Conservation (phyloP, 1,140 invertebrate species). For the Temnothorax longispinosus region DNA sequence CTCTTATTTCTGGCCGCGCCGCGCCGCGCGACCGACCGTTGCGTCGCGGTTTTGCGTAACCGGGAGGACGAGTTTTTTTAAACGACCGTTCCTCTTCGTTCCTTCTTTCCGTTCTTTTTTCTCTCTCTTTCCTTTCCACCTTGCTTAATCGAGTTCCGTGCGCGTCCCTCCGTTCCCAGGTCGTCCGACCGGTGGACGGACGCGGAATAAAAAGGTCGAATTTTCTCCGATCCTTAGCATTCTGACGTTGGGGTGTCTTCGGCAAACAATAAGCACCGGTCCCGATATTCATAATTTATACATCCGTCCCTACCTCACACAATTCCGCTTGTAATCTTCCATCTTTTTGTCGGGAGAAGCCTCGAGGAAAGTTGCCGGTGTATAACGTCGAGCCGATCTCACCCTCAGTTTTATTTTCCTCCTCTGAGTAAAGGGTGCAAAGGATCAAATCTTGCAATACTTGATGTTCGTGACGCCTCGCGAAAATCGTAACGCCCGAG, state of each 20-base stretch:
- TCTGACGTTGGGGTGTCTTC: neutral
- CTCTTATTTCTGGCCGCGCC: slow-evolving; percentile 25
- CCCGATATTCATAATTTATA: neutral
- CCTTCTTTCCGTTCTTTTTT: neutral
- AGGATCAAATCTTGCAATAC: no score
- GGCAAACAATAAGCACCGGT: neutral
- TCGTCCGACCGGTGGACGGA: neutral
- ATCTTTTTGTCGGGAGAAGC: neutral
- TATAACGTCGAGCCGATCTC: neutral
- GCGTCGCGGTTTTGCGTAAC: slow-evolving; percentile 72
- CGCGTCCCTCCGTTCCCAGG: neutral
- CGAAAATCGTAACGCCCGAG: no score
- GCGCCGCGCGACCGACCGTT: neutral
- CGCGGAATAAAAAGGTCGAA: slow-evolving; percentile 36
- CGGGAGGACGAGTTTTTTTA: slow-evolving; percentile 77
- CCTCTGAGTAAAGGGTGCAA: neutral
- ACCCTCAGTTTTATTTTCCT: no score
- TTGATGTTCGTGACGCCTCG: neutral
- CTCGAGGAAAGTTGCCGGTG: neutral
- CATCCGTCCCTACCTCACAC: no score
- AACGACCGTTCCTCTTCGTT: slow-evolving; percentile 40
- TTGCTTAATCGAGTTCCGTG: slow-evolving; percentile 32
- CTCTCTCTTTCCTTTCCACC: neutral
- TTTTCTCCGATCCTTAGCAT: slow-evolving; percentile 38
- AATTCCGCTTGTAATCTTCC: neutral